phyloP scores from a whole-genome alignment of 2,113 vertebrate species.

The Nematolebias whitei region DNA sequence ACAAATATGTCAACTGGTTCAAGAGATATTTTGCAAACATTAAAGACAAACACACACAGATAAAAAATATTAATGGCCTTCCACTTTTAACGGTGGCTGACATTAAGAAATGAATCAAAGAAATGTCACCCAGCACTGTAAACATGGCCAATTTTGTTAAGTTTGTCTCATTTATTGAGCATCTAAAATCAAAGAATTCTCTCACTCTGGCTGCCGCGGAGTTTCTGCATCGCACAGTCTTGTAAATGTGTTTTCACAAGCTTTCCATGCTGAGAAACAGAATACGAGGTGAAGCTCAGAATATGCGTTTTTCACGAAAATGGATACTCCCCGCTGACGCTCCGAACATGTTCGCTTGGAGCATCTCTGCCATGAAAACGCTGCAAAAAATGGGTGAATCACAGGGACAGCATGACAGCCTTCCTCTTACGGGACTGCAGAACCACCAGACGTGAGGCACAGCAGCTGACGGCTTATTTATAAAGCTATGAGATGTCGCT shows the following conservation, averaged over 20 bases:
- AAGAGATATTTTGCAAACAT: too few species aligned
- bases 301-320: constrained; percentile 12
- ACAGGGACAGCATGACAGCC: constrained; percentile 4
- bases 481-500: constrained; percentile 1
- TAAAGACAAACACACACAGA: too few species aligned
- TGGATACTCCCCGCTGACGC: not conserved
- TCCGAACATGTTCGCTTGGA: constrained; percentile 2
- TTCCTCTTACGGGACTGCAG: not conserved
- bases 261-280: not conserved
- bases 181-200: not conserved
- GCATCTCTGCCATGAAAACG: not conserved
- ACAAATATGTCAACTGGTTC: too few species aligned
- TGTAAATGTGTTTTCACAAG: constrained; percentile 11
- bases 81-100: too few species aligned
- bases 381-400: constrained; percentile 6
- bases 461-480: not conserved
- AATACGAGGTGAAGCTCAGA: not conserved
- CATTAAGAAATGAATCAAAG: too few species aligned
- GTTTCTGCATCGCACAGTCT: not conserved
- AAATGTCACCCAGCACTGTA: too few species aligned
- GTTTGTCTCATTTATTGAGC: not conserved
- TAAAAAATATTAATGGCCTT: too few species aligned
- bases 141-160: not conserved
- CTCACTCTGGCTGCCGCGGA: not conserved
- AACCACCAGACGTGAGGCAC: not conserved